phyloP scores from a whole-genome alignment of 2,113 vertebrate genomes.

The Gavialis gangeticus region DNA sequence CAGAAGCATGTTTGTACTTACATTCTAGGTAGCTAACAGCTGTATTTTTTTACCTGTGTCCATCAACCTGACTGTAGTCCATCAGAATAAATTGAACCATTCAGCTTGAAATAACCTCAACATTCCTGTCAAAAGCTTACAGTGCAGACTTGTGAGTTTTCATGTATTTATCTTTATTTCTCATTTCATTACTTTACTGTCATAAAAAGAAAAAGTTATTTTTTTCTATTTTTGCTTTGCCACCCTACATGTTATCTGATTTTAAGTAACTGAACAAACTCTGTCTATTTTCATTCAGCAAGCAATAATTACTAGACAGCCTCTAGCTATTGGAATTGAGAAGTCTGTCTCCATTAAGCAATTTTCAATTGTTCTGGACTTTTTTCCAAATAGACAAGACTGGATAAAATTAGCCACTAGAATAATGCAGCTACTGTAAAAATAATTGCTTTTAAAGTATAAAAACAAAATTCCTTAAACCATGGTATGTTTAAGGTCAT shows the following conservation, averaged over 20 bases:
- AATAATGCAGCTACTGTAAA: constrained; percentile 77
- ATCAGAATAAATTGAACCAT: constrained; percentile 50
- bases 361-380: constrained; percentile 83
- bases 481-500: constrained; percentile 57
- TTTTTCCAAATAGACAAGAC: constrained; percentile 71
- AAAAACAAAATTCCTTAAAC: constrained; percentile 64
- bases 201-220: constrained; percentile 68
- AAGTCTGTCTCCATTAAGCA: constrained; percentile 81
- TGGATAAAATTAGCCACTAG: constrained; percentile 78
- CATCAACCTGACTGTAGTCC: constrained; percentile 45
- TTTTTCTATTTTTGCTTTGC: constrained; percentile 70
- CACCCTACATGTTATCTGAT: constrained; percentile 87
- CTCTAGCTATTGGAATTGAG: constrained; percentile 82
- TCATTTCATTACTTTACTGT: constrained; percentile 71
- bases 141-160: constrained; percentile 41
- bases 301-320: constrained; percentile 85
- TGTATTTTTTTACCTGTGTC: constrained; percentile 29
- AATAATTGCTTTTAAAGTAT: constrained; percentile 62
- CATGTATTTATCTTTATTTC: constrained; percentile 51
- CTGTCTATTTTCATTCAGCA: constrained; percentile 87
- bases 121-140: constrained; percentile 20
- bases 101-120: constrained; percentile 16
- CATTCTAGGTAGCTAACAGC: constrained; percentile 19
- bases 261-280: constrained; percentile 91
- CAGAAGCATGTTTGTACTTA: constrained; percentile 31